Evolutionary conservation across 1,140 invertebrate species (phyloP), one percentile per base, ranked within the genome.

Genomic region (Plutomurus gul): DNA sequence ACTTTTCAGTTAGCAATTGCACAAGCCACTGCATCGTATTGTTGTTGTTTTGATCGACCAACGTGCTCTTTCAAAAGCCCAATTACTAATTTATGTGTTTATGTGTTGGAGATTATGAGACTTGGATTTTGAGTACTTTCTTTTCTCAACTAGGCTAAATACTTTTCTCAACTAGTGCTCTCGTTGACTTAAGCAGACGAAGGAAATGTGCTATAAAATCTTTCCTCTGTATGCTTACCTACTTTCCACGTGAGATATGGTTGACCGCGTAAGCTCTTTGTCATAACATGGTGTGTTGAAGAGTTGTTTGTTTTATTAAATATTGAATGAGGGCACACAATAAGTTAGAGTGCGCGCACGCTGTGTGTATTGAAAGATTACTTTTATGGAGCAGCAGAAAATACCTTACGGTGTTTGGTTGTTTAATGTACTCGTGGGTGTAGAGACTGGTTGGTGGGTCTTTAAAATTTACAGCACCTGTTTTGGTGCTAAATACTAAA

Each of bases 401-500:
- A 13, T 60, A 30, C 27, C 13, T 65, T 36, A 22, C 13, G 47
- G 47, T 13, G 4, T 5, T 22, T 6, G 11, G 56, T 33, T 7
- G 27, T n/a, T 30, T 60, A 3, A 27, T 16, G 20, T 30, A 22
- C 4, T 36, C 18, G 4, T 7, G 20, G 1, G n/a, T 16, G n/a
- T 49, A 49, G 46, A 49, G 46, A 65, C n/a, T n/a, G 56, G 25
- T 65, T 10, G n/a, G n/a, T 13, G 39, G 39, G n/a, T 2, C n/a
- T 43, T 43, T n/a, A 43, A 43, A n/a, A n/a, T 10, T 43, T 43
- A 43, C 10, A 65, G 56, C 56, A 65, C 56, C 56, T 65, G 56
- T 30, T 27, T 65, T 25, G 16, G 56, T 65, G 56, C 27, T 65
- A 65, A 65, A 65, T 65, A 65, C 27, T 65, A 65, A 65, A 65